A percentile compares a stretch with the other conserved stretches of the same genome.
These are phyloP conservation scores for Phyllotreta striolata DNA, from an alignment of 2,888 invertebrate species.

Conservation along the genomic window DNA sequence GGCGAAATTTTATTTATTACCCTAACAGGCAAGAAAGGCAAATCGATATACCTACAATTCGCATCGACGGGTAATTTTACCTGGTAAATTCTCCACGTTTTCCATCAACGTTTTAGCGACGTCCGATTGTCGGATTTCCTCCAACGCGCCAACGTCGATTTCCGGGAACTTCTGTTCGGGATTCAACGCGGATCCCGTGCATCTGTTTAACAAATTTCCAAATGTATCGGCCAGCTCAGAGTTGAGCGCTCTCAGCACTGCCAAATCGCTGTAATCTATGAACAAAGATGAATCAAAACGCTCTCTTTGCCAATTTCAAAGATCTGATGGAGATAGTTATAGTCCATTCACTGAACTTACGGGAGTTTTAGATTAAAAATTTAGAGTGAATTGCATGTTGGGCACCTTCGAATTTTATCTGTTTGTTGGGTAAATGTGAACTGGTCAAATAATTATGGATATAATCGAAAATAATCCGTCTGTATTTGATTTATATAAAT, in stretches of 20 bases:
- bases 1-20: too few species aligned
- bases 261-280: slow-evolving; percentile 84
- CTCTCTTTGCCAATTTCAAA: too few species aligned
- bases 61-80: slow-evolving; percentile 53
- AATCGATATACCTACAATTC: slow-evolving; percentile 3
- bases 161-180: slow-evolving; percentile 77
- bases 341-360: too few species aligned
- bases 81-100: slow-evolving; percentile 66
- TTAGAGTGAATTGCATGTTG: too few species aligned
- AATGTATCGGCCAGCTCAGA: slow-evolving; percentile 90
- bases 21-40: neutral
- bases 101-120: slow-evolving; percentile 66
- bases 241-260: slow-evolving; percentile 80
- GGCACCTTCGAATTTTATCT: too few species aligned
- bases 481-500: too few species aligned
- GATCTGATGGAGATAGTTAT: too few species aligned
- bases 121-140: slow-evolving; percentile 59
- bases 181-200: slow-evolving; percentile 80
- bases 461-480: too few species aligned
- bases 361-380: too few species aligned
- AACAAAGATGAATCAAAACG: slow-evolving; percentile 34
- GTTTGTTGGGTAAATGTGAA: too few species aligned
- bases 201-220: slow-evolving; percentile 88
- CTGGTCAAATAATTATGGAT: too few species aligned
- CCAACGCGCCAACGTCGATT: slow-evolving; percentile 63